Base-by-base conservation (phyloP, 2,888 invertebrate genomes). In the Plutella xylostella region DNA sequence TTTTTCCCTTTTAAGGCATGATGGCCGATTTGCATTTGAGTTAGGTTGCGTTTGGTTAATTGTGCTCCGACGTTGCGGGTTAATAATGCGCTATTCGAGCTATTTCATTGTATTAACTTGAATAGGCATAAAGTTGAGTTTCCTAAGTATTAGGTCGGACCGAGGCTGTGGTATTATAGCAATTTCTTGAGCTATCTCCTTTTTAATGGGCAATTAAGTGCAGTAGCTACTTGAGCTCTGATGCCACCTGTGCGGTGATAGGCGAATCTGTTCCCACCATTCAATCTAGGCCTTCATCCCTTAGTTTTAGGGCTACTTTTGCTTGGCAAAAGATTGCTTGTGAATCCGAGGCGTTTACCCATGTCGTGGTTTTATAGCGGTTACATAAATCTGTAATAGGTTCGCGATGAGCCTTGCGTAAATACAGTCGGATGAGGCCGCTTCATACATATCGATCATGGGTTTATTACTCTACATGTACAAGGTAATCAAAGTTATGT, bases 1-100 rank as follows among this genome's bases (percentile, higher is more conserved):
- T 78, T 79, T 73, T 78, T 68, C 71, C 82, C 80, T 70, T 82
- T 78, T 69, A 76, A 61, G 75, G 78, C 50, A 58, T 73, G 76
- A 76, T 68, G 66, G 64, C 57, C 60, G 65, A 80, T 80, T 80
- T 79, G 79, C 80, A 82, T 80, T 73, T 69, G 69, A 77, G 64
- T 75, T 67, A 72, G 75, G 75, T 65, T 67, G 71, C 74, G 74
- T 65, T 58, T 53, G 55, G 70, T 65, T 80, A 79, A 82, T 79
- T 78, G 74, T 77, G 63, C 65, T 62, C n/a, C n/a, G n/a, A n/a
- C n/a, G n/a, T n/a, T n/a, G n/a, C 56, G 53, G 56, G 53, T 66
- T 70, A 71, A 67, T 74, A 70, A 69, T 64, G 68, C 61, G 70
- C 63, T 72, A 77, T 78, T 65, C 68, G 58, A 57, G 70, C 72